Evolutionary conservation across 2,113 vertebrate species (phyloP).

Genomic region (Oreamnos americanus): DNA sequence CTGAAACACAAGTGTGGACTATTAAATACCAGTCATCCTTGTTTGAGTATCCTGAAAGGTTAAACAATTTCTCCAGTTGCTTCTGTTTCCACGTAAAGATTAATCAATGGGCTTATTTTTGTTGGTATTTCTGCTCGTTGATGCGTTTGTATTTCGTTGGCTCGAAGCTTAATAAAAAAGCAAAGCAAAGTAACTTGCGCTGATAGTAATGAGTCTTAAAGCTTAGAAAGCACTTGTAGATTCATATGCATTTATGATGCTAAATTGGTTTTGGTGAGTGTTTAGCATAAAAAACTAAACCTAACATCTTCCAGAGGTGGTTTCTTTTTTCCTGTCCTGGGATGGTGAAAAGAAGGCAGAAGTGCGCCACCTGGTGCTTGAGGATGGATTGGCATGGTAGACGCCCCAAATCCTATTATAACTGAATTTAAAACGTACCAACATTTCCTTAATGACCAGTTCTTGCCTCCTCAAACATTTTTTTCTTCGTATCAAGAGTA

Average conservation of each 20-base stretch:
- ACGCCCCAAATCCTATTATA: background rate
- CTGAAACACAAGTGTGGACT: background rate
- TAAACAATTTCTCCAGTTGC: background rate
- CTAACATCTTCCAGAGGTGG: background rate
- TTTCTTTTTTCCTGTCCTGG: background rate
- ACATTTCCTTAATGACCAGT: background rate
- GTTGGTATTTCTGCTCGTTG: background rate
- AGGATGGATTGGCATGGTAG: background rate
- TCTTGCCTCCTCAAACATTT: background rate
- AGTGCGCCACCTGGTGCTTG: conserved; percentile 33
- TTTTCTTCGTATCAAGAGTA: background rate
- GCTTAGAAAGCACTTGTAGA: background rate
- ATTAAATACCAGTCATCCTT: background rate
- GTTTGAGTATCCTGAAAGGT: background rate
- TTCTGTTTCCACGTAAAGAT: background rate
- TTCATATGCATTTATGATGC: background rate
- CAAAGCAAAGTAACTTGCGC: background rate
- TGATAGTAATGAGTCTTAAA: background rate
- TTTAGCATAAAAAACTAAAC: background rate
- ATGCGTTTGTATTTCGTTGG: background rate
- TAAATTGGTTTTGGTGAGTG: background rate
- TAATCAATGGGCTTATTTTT: background rate
- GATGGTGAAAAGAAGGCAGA: background rate
- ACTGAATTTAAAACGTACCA: background rate
- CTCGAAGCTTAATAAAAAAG: background rate